Base-by-base conservation (phyloP, 2,797 vertebrate genomes). In the Adelosebastes latens region DNA sequence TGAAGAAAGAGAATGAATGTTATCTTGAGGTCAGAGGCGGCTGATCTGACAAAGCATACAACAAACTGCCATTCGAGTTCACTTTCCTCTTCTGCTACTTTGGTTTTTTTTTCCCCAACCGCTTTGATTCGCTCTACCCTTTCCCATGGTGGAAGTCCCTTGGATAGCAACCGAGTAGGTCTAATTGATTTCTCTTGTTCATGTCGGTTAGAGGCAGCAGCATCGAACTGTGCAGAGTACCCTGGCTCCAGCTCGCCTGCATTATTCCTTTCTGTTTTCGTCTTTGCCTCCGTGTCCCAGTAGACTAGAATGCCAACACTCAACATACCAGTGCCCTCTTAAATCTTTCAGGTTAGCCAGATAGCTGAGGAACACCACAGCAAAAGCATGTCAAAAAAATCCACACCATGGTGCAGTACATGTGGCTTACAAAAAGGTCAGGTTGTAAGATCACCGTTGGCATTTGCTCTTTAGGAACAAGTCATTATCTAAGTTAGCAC, bases 171-270 rank as follows among this genome's bases (percentile, higher is more conserved):
- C 88, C 86, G 80, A 94, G 93, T 89, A 88, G 87, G 87, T 87
- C 91, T 94, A 95, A 95, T 95, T 95, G 95, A 95, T 95, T 95
- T 94, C 91, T 94, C 92, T 94, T 93, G 94, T 94, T 93, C 88
- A 52, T 84, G 91, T 89, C 79, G 59, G 88, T 86, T 90, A 84
- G 84, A 89, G 81, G 90, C 81, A 91, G 91, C 79, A 55, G 82
- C 90, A 92, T 92, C 66, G 93, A 94, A 78, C 90, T 89, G 90
- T 84, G 87, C 75, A 90, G 90, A 94, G 93, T 82, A 87, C 74
- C 78, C 88, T 87, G 91, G 92, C 93, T 92, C 92, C 92, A 80
- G 76, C 81, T 86, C n/a, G 89, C 91, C 89, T 90, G 89, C 82
- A 68, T 84, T 89, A 85, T 86, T 89, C 79, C 78, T 88, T 34